Conservation (phyloP, 2,888 invertebrate species). For the Chrysolina haemoptera region DNA sequence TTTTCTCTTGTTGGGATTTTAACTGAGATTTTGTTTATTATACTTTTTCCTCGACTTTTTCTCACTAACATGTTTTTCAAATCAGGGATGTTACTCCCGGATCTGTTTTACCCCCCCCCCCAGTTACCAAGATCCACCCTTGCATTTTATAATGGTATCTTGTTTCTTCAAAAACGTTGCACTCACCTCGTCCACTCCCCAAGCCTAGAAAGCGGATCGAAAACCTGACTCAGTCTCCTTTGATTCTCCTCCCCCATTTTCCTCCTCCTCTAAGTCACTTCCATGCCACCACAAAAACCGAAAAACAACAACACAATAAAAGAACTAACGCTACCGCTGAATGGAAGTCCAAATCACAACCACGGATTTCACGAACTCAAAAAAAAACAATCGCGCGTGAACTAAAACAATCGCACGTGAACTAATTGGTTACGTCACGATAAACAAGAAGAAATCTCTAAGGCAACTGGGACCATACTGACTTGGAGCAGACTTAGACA, state of each 20-base stretch:
- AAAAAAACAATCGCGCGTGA: slow-evolving; percentile 44
- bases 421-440: slow-evolving; percentile 34
- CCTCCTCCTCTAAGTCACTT: slow-evolving; percentile 51
- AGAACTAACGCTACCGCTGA: slow-evolving; percentile 40
- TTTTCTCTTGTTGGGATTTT: too few species aligned
- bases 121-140: too few species aligned
- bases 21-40: too few species aligned
- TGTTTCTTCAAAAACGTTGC: neutral
- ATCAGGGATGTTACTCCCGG: too few species aligned
- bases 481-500: slow-evolving; percentile 57
- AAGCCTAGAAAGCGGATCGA: slow-evolving; percentile 84
- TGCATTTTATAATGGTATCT: too few species aligned
- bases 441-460: slow-evolving; percentile 32
- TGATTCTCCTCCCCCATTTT: slow-evolving; percentile 64
- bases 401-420: slow-evolving; percentile 42
- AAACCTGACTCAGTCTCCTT: slow-evolving; percentile 85
- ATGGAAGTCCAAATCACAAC: slow-evolving; percentile 58
- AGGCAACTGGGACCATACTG: slow-evolving; percentile 55
- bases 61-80: too few species aligned
- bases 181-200: slow-evolving; percentile 74
- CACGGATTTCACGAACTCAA: slow-evolving; percentile 43
- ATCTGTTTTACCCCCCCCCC: too few species aligned
- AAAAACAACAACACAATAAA: slow-evolving; percentile 26
- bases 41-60: too few species aligned
- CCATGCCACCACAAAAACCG: slow-evolving; percentile 49